phyloP scores from a whole-genome alignment of 2,797 vertebrate genomes.

The Gallinago stenura region DNA sequence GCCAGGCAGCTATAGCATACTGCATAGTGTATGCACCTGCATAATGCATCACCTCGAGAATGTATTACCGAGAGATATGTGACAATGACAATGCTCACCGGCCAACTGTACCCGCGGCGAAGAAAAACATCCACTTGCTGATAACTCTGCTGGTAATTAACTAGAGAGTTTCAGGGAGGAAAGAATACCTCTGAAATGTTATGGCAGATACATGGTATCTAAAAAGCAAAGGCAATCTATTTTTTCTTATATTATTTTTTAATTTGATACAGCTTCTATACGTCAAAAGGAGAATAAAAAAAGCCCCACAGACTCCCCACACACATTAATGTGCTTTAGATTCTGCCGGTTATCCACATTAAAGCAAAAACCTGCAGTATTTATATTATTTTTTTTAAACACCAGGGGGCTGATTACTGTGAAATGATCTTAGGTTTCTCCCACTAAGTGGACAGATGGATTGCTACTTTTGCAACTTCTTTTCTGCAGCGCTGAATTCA shows the following conservation, averaged over 20 bases:
- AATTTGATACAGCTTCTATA: neutral
- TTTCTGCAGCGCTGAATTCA: neutral
- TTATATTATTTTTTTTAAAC: neutral
- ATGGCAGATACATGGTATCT: neutral
- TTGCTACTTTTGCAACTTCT: constrained; percentile 43
- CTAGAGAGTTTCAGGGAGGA: neutral
- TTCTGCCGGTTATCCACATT: neutral
- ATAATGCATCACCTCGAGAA: neutral
- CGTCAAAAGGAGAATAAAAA: neutral
- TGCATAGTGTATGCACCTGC: neutral
- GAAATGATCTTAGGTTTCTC: constrained; percentile 49
- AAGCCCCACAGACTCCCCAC: neutral
- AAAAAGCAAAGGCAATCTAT: neutral
- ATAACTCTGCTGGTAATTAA: neutral
- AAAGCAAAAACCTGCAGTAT: constrained; percentile 3
- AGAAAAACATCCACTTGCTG: neutral
- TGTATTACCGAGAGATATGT: neutral
- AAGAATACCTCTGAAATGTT: neutral
- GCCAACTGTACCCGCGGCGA: neutral
- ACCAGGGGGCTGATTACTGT: constrained; percentile 45
- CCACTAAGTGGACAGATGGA: constrained; percentile 71
- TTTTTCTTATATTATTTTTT: neutral
- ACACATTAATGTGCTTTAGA: neutral
- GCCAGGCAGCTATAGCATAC: neutral
- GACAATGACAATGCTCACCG: neutral